phyloP scores from a whole-genome alignment of 1,140 invertebrate genomes.

The Panonychus citri region DNA sequence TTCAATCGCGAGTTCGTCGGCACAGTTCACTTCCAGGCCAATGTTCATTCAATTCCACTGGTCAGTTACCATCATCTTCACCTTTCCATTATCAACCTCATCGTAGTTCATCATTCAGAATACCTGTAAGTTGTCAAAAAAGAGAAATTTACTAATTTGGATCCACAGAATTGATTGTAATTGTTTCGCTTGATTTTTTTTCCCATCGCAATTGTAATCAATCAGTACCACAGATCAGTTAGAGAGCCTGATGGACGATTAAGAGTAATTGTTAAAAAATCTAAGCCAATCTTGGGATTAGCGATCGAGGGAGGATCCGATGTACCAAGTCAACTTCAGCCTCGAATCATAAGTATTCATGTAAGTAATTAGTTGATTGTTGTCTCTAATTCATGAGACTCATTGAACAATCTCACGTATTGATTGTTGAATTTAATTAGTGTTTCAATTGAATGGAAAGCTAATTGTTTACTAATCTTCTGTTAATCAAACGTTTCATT shows the following conservation, averaged over 20 bases:
- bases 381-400: no score
- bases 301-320: constrained; percentile 89
- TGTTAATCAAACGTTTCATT: no score
- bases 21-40: constrained; percentile 14
- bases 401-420: no score
- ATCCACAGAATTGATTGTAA: neutral
- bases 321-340: constrained; percentile 61
- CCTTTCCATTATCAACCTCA: constrained; percentile 1
- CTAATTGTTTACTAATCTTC: no score
- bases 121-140: constrained; percentile 13
- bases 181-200: neutral
- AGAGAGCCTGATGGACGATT: constrained; percentile 56
- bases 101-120: constrained; percentile 12
- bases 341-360: constrained; percentile 86
- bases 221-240: constrained; percentile 30
- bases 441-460: no score
- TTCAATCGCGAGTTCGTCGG: constrained; percentile 9
- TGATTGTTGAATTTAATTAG: no score
- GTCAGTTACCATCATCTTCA: constrained; percentile 1
- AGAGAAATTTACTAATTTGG: no score
- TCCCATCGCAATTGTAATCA: no score
- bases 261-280: constrained; percentile 48
- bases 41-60: constrained; percentile 4
- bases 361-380: constrained; percentile 36
- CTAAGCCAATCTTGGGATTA: constrained; percentile 75